Percentiles rank a stretch among this genome's conserved stretches.
phyloP scores from a whole-genome alignment of 2,113 vertebrate genomes.

The Corydoras sp. region DNA sequence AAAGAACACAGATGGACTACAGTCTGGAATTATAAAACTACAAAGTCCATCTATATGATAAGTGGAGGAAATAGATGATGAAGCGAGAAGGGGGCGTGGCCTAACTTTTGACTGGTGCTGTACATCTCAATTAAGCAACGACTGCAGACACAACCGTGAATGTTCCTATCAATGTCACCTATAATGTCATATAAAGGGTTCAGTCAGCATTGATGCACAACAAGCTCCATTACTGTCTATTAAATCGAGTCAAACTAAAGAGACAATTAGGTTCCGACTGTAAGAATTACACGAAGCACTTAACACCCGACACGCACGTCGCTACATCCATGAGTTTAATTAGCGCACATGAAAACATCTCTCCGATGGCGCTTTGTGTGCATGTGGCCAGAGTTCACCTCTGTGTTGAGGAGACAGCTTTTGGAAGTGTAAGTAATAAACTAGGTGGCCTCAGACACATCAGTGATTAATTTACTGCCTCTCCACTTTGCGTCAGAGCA shows the following conservation, averaged over 20 bases:
- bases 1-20: too few relatives aligned
- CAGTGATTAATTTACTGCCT: constrained; percentile 53
- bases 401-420: constrained; percentile 37
- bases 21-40: too few relatives aligned
- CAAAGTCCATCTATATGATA: too few relatives aligned
- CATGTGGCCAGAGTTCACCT: constrained; percentile 29
- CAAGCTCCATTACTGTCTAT: too few relatives aligned
- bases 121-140: too few relatives aligned
- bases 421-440: constrained; percentile 44
- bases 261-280: constrained; percentile 17
- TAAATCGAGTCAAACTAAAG: constrained; percentile 9
- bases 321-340: constrained; percentile 39
- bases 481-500: constrained; percentile 41
- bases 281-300: constrained; percentile 30
- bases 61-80: too few relatives aligned
- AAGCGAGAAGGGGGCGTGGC: too few relatives aligned
- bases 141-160: too few relatives aligned
- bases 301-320: constrained; percentile 43
- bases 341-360: constrained; percentile 26
- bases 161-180: too few relatives aligned
- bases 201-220: too few relatives aligned
- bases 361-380: constrained; percentile 28
- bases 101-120: too few relatives aligned
- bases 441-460: constrained; percentile 44
- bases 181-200: too few relatives aligned